Percentiles rank a stretch among this genome's conserved stretches.
Conservation (phyloP, 2,797 vertebrate species). For the Artibeus lituratus region DNA sequence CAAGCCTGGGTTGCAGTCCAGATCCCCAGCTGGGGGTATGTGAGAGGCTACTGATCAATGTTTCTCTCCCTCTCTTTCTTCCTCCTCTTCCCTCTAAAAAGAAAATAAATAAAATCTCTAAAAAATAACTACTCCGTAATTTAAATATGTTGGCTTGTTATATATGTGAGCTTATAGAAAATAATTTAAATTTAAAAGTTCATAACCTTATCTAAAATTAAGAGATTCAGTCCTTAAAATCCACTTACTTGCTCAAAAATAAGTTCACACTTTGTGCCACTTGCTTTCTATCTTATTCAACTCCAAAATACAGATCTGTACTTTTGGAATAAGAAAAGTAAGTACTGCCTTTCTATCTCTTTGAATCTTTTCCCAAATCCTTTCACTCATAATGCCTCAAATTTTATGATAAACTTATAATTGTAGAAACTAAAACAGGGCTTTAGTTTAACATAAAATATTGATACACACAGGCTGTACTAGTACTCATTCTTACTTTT, state of each 20-base stretch:
- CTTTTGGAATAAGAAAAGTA: background rate
- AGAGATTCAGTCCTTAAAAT: background rate
- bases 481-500: background rate
- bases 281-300: background rate
- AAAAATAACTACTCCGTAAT: background rate
- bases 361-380: background rate
- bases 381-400: background rate
- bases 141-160: background rate
- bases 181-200: background rate
- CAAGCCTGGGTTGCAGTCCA: too few relatives aligned
- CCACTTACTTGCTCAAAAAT: background rate
- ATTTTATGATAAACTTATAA: background rate
- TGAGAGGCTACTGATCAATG: too few relatives aligned
- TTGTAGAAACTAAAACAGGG: background rate
- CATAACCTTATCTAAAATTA: background rate
- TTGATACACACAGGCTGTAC: background rate
- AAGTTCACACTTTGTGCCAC: background rate
- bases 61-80: too few relatives aligned
- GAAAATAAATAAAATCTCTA: too few relatives aligned
- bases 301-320: slow-evolving; percentile 11
- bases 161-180: background rate
- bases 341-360: background rate
- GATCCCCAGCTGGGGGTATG: too few relatives aligned
- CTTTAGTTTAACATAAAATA: slow-evolving; percentile 14
- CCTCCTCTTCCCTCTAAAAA: too few relatives aligned